Evolutionary conservation across 2,113 vertebrate genomes (phyloP).

Genomic region (Pollimyrus isidori): DNA sequence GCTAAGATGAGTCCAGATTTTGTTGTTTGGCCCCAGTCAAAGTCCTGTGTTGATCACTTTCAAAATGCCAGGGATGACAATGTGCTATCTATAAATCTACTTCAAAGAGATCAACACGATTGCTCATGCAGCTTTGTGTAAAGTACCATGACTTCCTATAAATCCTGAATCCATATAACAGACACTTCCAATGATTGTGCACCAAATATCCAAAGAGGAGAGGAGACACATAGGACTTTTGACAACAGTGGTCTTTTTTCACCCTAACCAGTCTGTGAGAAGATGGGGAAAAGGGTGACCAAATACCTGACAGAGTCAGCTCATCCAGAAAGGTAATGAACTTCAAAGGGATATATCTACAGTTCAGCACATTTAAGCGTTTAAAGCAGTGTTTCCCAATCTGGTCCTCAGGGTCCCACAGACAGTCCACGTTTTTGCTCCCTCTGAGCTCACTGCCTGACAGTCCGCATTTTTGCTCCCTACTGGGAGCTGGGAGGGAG

Average conservation of each 20-base stretch:
- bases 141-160: neutral
- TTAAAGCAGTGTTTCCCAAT: neutral
- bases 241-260: neutral
- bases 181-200: neutral
- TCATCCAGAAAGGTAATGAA: neutral
- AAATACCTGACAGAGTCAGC: neutral
- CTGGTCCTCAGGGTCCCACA: neutral
- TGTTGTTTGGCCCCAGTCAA: neutral
- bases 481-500: too few species aligned
- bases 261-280: neutral
- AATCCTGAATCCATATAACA: neutral
- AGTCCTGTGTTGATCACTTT: neutral
- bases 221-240: neutral
- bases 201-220: neutral
- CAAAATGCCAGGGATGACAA: neutral
- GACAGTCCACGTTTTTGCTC: neutral
- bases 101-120: neutral
- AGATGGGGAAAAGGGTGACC: neutral
- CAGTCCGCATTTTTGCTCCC: neutral
- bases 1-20: neutral
- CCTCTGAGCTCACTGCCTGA: neutral
- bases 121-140: neutral
- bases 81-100: neutral
- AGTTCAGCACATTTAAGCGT: neutral
- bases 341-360: neutral